A percentile compares a stretch with the other conserved stretches of the same genome.
Evolutionary conservation across 1,140 invertebrate genomes (phyloP).

Genomic region (Aethina tumida): DNA sequence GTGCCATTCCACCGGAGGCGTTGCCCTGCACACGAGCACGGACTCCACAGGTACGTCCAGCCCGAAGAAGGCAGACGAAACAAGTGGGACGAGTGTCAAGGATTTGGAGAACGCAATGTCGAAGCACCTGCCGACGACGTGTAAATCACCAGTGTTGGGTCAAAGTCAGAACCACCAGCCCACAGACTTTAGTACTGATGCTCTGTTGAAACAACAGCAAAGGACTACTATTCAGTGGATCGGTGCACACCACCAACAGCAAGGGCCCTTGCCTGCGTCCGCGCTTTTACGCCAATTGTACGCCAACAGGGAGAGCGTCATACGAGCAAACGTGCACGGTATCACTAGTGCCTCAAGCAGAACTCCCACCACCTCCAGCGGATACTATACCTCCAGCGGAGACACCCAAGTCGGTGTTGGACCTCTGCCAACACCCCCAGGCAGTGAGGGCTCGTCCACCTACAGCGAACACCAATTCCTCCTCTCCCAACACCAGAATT

Average conservation of each 20-base stretch:
- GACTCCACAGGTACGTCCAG: conserved; percentile 35
- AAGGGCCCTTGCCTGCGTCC: conserved; percentile 60
- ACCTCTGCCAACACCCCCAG: conserved; percentile 76
- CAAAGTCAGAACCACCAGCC: conserved; percentile 58
- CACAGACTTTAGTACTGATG: conserved; percentile 80
- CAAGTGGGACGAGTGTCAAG: conserved; percentile 60
- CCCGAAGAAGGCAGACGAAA: conserved; percentile 37
- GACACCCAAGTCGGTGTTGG: conserved; percentile 47
- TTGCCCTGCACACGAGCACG: conserved; percentile 34
- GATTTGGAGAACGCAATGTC: conserved; percentile 94
- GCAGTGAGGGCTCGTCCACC: conserved; percentile 68
- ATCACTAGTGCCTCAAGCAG: conserved; percentile 43
- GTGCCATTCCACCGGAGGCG: conserved; percentile 37
- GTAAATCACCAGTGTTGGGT: conserved; percentile 46
- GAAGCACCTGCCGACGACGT: conserved; percentile 75
- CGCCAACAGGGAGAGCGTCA: conserved; percentile 88
- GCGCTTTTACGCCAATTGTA: conserved; percentile 82
- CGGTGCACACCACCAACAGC: conserved; percentile 65
- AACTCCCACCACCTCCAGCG: conserved; percentile 32
- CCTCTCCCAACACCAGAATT: conserved; percentile 47
- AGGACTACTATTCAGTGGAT: conserved; percentile 92
- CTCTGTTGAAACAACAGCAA: conserved; percentile 69
- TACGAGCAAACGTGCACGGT: conserved; percentile 78
- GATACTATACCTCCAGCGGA: conserved; percentile 3
- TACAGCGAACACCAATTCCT: conserved; percentile 58